phyloP scores from a whole-genome alignment of 2,113 vertebrate species.

The Elgaria multicarinata region DNA sequence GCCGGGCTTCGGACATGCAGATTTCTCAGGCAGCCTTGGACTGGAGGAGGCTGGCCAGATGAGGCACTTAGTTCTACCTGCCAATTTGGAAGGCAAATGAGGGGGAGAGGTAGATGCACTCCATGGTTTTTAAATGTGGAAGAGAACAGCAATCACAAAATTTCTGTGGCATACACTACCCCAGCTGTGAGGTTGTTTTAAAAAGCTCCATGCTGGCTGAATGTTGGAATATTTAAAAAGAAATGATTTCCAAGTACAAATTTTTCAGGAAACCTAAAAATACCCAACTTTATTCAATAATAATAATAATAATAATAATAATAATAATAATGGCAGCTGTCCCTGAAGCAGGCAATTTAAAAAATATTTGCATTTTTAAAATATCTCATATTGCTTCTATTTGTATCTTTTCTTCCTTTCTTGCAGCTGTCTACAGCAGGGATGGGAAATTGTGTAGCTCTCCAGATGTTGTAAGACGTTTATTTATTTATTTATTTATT shows the following conservation, averaged over 20 bases:
- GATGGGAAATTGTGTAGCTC: neutral
- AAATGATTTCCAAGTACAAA: slow-evolving; percentile 56
- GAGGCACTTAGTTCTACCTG: neutral
- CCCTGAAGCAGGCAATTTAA: slow-evolving; percentile 53
- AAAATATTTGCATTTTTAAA: slow-evolving; percentile 34
- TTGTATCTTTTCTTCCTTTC: slow-evolving; percentile 24
- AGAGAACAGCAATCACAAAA: slow-evolving; percentile 42
- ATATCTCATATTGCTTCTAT: slow-evolving; percentile 40
- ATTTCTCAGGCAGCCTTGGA: slow-evolving; percentile 5
- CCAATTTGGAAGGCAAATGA: neutral
- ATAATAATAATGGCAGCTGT: slow-evolving; percentile 26
- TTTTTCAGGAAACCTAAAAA: slow-evolving; percentile 64
- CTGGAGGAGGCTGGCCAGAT: slow-evolving; percentile 39
- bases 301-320: slow-evolving; percentile 6
- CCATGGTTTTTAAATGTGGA: slow-evolving; percentile 27
- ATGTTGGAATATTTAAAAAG: slow-evolving; percentile 44
- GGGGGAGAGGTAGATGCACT: fast-evolving
- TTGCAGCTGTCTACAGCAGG: slow-evolving; percentile 26
- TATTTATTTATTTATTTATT: too few species aligned
- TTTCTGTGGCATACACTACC: slow-evolving; percentile 19
- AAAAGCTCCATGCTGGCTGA: slow-evolving; percentile 30
- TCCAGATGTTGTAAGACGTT: neutral
- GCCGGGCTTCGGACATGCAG: neutral
- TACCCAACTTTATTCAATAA: slow-evolving; percentile 38
- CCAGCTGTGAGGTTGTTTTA: neutral